Evolutionary conservation across 2,888 invertebrate species (phyloP), one percentile per base, ranked within the genome.

Genomic region (Mesoligia furuncula): DNA sequence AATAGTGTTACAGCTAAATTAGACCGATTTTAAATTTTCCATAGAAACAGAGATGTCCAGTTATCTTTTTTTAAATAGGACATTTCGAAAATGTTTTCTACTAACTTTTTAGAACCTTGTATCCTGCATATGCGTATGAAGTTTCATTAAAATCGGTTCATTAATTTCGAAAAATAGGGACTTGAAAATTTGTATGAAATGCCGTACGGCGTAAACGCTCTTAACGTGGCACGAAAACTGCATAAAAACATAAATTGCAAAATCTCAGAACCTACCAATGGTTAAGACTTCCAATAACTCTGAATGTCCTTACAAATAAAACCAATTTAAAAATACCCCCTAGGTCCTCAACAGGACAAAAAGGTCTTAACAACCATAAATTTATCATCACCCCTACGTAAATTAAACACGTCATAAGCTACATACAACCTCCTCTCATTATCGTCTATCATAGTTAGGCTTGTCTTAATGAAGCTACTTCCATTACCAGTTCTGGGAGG

Each of bases 401-500:
- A 79, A 31, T 78, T 81, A 83, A 83, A 80, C 79, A 84, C 76
- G 78, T 87, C 87, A 88, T 87, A 87, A 88, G 85, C 85, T 85
- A 82, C 83, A 83, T 42, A 42, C 11, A 42, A 89, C 88, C 86
- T 87, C 77, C 86, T 88, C 88, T 90, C 88, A 88, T 90, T 90
- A 91, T 84, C 92, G 87, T 87, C 88, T 84, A 88, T 92, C 89
- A 91, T 92, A 88, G 91, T 89, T 91, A 91, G 86, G 86, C 79
- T 67, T 39, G 70, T 84, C 77, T 77, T 90, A 89, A 91, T 90
- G 90, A 91, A 89, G 85, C 88, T 87, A 80, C 90, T 92, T 87
- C 88, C 90, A 89, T 85, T 88, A 88, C 89, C 89, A 93, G 92
- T 90, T 91, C 75, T 87, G 85, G 82, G 85, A 93, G 93, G 93